These are phyloP conservation scores for Sinopyrophorus schimmeli DNA, from an alignment of 2,888 invertebrate genomes.

Conservation along the genomic window DNA sequence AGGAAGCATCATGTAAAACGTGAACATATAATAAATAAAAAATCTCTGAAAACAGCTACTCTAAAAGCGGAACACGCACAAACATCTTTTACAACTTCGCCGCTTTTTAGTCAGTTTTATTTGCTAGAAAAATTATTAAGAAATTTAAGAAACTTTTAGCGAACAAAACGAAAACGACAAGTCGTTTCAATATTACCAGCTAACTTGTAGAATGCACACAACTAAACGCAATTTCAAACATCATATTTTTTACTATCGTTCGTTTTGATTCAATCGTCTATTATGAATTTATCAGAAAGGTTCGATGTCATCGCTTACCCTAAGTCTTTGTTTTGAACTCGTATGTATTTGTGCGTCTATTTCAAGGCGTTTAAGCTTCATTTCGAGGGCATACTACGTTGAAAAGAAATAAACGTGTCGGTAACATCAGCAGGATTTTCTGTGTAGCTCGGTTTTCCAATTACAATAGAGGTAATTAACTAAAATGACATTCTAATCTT, in stretches of 20 bases:
- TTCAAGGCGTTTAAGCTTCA: no score
- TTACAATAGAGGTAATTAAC: slow-evolving; percentile 18
- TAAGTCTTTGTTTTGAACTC: no score
- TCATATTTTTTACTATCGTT: no score
- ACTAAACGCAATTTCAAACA: no score
- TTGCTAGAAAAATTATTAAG: slow-evolving; percentile 13
- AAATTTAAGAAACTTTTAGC: slow-evolving; percentile 14
- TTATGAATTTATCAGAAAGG: no score
- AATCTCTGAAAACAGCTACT: slow-evolving; percentile 16
- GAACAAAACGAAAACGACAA: slow-evolving; percentile 7
- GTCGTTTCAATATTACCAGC: no score
- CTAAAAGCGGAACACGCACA: slow-evolving; percentile 17
- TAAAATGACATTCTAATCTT: slow-evolving; percentile 17
- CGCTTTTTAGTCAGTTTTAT: slow-evolving; percentile 15
- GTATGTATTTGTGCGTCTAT: no score
- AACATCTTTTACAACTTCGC: slow-evolving; percentile 17
- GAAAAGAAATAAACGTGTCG: no score
- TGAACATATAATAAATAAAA: slow-evolving; percentile 20
- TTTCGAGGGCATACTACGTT: no score
- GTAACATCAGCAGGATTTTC: slow-evolving; percentile 5
- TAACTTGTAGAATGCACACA: no score
- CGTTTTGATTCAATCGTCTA: no score
- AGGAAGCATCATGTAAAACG: slow-evolving; percentile 19
- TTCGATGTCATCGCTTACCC: no score
- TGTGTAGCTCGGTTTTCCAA: slow-evolving; percentile 13